These are phyloP conservation scores for Polyommatus icarus DNA, from an alignment of 2,888 invertebrate species.

Conservation along the genomic window DNA sequence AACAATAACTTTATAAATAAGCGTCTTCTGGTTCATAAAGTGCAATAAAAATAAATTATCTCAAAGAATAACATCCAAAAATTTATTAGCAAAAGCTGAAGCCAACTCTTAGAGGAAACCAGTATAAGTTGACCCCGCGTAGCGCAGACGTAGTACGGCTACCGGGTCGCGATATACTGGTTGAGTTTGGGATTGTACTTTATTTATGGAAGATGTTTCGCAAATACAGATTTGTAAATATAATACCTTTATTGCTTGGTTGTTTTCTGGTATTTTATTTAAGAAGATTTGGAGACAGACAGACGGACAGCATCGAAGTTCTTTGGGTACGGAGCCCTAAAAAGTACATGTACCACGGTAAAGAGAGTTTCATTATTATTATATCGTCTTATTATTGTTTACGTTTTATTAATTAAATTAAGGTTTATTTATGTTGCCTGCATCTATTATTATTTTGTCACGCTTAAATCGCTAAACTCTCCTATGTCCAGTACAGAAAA, in stretches of 20 bases:
- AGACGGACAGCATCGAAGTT: too few relatives aligned
- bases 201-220: neutral
- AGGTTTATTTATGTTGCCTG: too few relatives aligned
- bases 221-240: neutral
- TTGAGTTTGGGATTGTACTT: neutral
- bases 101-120: neutral
- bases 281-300: neutral
- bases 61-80: neutral
- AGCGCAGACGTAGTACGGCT: neutral
- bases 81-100: slow-evolving; percentile 2
- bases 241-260: neutral
- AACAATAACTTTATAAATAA: neutral
- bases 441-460: too few relatives aligned
- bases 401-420: too few relatives aligned
- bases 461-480: too few relatives aligned
- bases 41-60: slow-evolving; percentile 16
- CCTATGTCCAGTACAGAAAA: too few relatives aligned
- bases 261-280: neutral
- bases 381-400: too few relatives aligned
- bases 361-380: too few relatives aligned
- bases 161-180: neutral
- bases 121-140: neutral
- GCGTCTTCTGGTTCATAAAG: slow-evolving; percentile 27
- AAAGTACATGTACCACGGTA: too few relatives aligned
- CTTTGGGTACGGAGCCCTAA: too few relatives aligned